Conservation (phyloP, 2,888 invertebrate species). For the Chrysolina americana region DNA sequence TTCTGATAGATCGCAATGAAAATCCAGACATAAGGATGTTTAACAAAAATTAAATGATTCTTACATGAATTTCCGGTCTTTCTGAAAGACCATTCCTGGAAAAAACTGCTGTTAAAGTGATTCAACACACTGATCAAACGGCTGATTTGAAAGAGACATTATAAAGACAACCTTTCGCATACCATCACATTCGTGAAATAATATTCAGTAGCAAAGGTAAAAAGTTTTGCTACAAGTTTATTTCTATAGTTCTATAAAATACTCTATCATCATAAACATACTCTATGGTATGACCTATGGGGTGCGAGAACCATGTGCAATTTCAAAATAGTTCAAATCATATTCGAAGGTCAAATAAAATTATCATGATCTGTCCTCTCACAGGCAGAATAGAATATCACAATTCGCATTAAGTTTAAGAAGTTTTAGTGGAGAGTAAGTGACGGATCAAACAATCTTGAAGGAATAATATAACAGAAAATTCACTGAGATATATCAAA, state of each 20-base stretch:
- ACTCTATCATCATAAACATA: conserved; percentile 39
- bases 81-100: background rate
- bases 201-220: conserved; percentile 56
- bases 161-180: background rate
- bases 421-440: conserved; percentile 50
- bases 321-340: conserved; percentile 50
- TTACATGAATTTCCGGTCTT: background rate
- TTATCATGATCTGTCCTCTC: conserved; percentile 53
- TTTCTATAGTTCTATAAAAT: conserved; percentile 44
- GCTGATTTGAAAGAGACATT: background rate
- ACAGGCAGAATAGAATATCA: conserved; percentile 67
- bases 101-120: background rate
- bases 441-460: conserved; percentile 39
- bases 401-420: conserved; percentile 67
- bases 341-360: conserved; percentile 52
- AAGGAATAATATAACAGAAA: conserved; percentile 1
- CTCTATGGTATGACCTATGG: conserved; percentile 38
- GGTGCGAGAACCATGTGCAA: conserved; percentile 58
- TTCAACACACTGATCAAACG: background rate
- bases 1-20: too few species aligned
- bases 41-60: too few species aligned
- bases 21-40: too few species aligned
- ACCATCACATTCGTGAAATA: conserved; percentile 36
- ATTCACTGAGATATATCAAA: background rate
- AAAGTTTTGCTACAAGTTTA: conserved; percentile 52